Evolutionary conservation across 2,888 invertebrate species (phyloP).

Genomic region (Luperina nickerlii): DNA sequence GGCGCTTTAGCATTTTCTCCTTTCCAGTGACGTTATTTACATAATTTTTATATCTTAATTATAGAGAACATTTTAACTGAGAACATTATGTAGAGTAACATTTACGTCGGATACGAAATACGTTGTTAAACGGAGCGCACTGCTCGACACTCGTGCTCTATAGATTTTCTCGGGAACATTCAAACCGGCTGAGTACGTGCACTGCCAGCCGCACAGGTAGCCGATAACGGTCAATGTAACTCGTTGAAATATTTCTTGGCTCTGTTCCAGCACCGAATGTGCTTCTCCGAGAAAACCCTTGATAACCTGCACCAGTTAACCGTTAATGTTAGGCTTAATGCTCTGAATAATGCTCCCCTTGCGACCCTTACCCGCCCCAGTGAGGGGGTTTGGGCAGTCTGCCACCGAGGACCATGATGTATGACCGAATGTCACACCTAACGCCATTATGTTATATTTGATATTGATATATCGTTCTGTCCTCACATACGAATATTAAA

Average conservation of each 20-base stretch:
- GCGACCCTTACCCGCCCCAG: constrained; percentile 63
- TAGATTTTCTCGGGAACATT: constrained; percentile 55
- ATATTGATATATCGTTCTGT: constrained; percentile 69
- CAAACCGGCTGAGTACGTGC: constrained; percentile 63
- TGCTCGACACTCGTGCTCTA: constrained; percentile 24
- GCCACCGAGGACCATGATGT: constrained; percentile 71
- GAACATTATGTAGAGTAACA: constrained; percentile 12
- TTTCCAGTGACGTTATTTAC: neutral
- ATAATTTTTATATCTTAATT: constrained; percentile 49
- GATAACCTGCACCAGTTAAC: constrained; percentile 79
- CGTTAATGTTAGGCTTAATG: constrained; percentile 80
- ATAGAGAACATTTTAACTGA: constrained; percentile 35
- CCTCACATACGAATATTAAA: constrained; percentile 58
- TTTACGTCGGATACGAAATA: constrained; percentile 31
- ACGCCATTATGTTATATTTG: constrained; percentile 73
- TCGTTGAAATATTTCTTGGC: constrained; percentile 77
- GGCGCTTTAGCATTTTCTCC: too few relatives aligned
- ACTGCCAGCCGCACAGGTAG: constrained; percentile 58
- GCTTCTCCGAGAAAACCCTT: constrained; percentile 79
- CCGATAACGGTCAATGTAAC: constrained; percentile 71
- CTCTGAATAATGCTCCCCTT: constrained; percentile 78
- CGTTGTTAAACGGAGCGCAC: constrained; percentile 13
- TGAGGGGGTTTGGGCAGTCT: constrained; percentile 73
- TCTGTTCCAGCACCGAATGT: constrained; percentile 75
- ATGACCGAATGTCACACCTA: constrained; percentile 68